Evolutionary conservation across 2,797 vertebrate species (phyloP), one percentile per base, ranked within the genome.

Genomic region (Coregonus ussuriensis): DNA sequence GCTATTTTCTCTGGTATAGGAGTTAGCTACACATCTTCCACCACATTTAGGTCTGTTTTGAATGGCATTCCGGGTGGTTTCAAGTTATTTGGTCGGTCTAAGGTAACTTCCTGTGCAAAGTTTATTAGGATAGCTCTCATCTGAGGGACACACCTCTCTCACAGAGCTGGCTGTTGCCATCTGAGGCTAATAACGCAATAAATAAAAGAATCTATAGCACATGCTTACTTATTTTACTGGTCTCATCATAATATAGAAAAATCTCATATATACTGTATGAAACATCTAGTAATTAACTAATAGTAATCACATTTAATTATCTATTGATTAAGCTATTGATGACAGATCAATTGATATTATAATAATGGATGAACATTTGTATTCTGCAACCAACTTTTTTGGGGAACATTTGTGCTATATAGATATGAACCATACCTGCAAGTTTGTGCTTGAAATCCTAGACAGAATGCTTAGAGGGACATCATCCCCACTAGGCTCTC

Each of bases 81-180:
- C 88, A 91, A 86, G 87, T 88, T 92, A 91, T 93, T 93, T 93
- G 92, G 91, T 94, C 88, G 92, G 91, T 94, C 88, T 89, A 89
- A 91, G 88, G 84, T 91, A 87, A 91, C 87, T 80, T 86, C 82
- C 92, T 91, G 85, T 89, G 86, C 90, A 90, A 90, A 88, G 91
- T 92, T 11, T 84, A 77, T 85, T 82, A 75, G 89, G 79, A 91
- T 91, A 89, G 86, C 84, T 85, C 75, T 52, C 56, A 29, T 70
- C 29, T 88, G 82, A 85, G 83, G 86, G 82, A 89, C 86, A 86
- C 86, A 84, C 82, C 84, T 86, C 91, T 88, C 70, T 79, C 66
- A 82, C 78, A 91, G 84, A 82, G 33, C 86, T 87, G 80, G 81
- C 91, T 88, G 81, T 79, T 88, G 93, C 91, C 92, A 89, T 94